A percentile compares a stretch with the other conserved stretches of the same genome.
phyloP scores from a whole-genome alignment of 2,113 vertebrate species.

The Psephotus haematonotus region DNA sequence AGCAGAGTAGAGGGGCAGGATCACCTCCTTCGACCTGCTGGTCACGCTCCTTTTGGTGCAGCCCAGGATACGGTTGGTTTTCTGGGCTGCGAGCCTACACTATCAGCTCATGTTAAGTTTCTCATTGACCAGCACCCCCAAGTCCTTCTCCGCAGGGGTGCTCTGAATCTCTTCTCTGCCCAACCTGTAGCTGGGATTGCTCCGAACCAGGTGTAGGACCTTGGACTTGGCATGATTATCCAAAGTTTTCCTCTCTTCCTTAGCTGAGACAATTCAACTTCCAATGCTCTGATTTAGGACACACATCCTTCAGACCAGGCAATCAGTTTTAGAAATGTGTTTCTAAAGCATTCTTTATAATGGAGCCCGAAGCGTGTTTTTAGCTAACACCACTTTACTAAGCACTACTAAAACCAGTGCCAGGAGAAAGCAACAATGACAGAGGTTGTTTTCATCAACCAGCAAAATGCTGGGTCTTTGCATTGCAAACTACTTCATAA shows the following conservation, averaged over 20 bases:
- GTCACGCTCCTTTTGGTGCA: too few species aligned
- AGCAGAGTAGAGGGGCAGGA: too few species aligned
- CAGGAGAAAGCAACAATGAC: neutral
- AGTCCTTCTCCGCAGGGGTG: too few species aligned
- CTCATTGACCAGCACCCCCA: too few species aligned
- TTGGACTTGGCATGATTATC: neutral
- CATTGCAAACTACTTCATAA: neutral
- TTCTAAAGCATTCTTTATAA: neutral
- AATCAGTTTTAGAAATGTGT: neutral
- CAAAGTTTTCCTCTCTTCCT: neutral
- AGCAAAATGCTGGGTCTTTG: neutral
- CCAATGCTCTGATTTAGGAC: neutral
- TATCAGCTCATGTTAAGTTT: too few species aligned
- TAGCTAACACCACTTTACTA: fast-evolving
- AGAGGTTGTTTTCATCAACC: neutral
- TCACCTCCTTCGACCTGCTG: too few species aligned
- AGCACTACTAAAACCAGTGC: neutral
- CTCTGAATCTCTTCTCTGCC: too few species aligned
- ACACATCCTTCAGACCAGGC: neutral
- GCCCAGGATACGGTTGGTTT: too few species aligned
- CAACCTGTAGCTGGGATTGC: too few species aligned
- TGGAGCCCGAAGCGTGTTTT: fast-evolving
- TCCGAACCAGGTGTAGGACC: too few species aligned
- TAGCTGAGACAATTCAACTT: neutral
- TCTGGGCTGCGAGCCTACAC: too few species aligned